Conservation (phyloP, 2,113 vertebrate genomes). For the Scomber japonicus region DNA sequence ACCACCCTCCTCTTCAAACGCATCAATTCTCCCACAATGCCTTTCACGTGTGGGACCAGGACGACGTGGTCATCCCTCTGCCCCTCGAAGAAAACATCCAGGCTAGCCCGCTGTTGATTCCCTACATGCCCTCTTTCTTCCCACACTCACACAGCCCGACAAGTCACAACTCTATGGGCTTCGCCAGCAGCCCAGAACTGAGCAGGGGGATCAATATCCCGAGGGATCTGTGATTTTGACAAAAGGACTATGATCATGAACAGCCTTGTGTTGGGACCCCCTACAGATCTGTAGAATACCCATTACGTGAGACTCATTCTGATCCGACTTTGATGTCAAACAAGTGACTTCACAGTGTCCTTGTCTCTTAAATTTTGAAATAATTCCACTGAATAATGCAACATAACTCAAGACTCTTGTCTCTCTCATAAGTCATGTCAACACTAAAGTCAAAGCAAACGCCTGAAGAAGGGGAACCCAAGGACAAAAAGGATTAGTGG, state of each 20-base stretch:
- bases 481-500: slow-evolving; percentile 20
- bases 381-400: slow-evolving; percentile 10
- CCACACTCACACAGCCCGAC: slow-evolving; percentile 70
- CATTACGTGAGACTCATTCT: background rate
- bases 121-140: slow-evolving; percentile 84
- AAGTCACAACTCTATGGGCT: slow-evolving; percentile 38
- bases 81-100: slow-evolving; percentile 62
- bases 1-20: slow-evolving; percentile 32
- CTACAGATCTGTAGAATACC: background rate
- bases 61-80: slow-evolving; percentile 80
- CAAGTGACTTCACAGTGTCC: background rate
- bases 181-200: slow-evolving; percentile 51
- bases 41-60: slow-evolving; percentile 87
- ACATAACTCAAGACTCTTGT: slow-evolving; percentile 15
- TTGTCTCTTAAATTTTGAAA: background rate
- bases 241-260: background rate
- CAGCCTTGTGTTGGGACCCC: background rate
- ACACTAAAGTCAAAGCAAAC: background rate
- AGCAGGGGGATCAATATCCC: slow-evolving; percentile 26
- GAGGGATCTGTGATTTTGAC: slow-evolving; percentile 54
- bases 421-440: background rate
- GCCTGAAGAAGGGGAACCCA: background rate
- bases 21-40: slow-evolving; percentile 82
- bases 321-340: background rate
- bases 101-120: slow-evolving; percentile 81